These are phyloP conservation scores for Andrena bucephala DNA, from an alignment of 2,888 invertebrate species.

Conservation along the genomic window DNA sequence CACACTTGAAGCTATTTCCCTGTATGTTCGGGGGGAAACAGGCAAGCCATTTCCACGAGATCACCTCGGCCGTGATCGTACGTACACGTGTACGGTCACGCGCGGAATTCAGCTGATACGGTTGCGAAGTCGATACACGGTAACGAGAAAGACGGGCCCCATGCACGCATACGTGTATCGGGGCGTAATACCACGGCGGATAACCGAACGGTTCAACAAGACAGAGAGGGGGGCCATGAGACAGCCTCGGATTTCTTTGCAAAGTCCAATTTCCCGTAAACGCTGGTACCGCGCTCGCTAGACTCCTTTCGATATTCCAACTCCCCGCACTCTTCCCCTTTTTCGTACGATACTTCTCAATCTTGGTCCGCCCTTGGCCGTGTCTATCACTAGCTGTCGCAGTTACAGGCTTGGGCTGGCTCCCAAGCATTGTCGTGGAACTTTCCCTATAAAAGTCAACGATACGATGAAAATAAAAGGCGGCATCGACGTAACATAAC, in stretches of 20 bases:
- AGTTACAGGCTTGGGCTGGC: constrained; percentile 55
- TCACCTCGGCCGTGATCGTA: constrained; percentile 31
- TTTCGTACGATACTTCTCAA: constrained; percentile 36
- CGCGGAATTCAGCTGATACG: constrained; percentile 2
- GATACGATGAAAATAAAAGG: constrained; percentile 77
- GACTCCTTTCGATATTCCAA: constrained; percentile 15
- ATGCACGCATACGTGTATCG: neutral
- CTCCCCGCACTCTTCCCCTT: neutral
- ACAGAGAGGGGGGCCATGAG: neutral
- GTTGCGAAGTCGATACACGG: constrained; percentile 30
- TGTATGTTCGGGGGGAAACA: constrained; percentile 13
- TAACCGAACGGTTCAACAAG: constrained; percentile 23
- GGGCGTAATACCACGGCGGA: neutral
- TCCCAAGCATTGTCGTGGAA: constrained; percentile 71
- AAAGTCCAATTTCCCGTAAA: constrained; percentile 81
- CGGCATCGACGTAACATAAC: constrained; percentile 64
- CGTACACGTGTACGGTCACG: constrained; percentile 10
- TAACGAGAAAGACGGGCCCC: constrained; percentile 7
- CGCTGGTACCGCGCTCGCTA: constrained; percentile 65
- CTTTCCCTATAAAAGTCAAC: constrained; percentile 81
- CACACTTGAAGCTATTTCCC: constrained; percentile 18
- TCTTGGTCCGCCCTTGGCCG: constrained; percentile 47
- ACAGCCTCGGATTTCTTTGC: constrained; percentile 70
- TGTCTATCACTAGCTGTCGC: constrained; percentile 58
- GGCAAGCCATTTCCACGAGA: constrained; percentile 39